Base-by-base conservation (phyloP, 2,888 invertebrate species). In the Melanargia galathea region DNA sequence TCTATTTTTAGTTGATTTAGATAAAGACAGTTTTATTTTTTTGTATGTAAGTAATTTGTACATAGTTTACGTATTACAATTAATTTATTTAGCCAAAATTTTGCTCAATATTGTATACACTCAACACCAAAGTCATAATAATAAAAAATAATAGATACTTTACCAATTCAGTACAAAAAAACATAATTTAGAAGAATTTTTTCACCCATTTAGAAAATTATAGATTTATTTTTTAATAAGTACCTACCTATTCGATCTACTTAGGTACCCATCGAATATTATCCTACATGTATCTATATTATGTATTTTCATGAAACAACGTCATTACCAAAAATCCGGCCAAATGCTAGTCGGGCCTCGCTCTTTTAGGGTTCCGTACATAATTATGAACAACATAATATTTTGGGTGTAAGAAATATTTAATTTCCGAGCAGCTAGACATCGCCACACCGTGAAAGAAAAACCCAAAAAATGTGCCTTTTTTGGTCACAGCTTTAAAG, bases 71-170 rank as follows among this genome's bases (percentile, higher is more conserved):
- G 75, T 83, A 80, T 78, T 55, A 45, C 70, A 81, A 78, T 79
- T 86, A 85, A 87, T 87, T 90, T 90, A 87, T 89, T 87, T 90
- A 88, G 86, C 88, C 88, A 87, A 89, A 84, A 84, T 87, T 87
- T 91, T 90, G 91, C 91, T 90, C 91, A 90, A 91, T 90, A 85
- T 84, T 86, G 79, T 86, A 85, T 87, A 83, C 90, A 90, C 83
- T 83, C 84, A 84, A 90, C 90, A 90, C 90, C 90, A 91, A 91
- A 91, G 90, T 90, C 89, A 87, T 90, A 86, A 86, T 89, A 84
- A 80, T 83, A 80, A 81, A 82, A 76, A 80, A 80, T 45, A 56
- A 56, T 45, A 56, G 45, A 79, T 80, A 79, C 78, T 78, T 78
- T 73, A 75, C 86, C 85, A 83, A 84, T 82, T 86, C 88, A 90